Percentiles rank a stretch among this genome's conserved stretches.
These are phyloP conservation scores for Pedionomus torquatus DNA, from an alignment of 2,113 vertebrate genomes.

Conservation along the genomic window DNA sequence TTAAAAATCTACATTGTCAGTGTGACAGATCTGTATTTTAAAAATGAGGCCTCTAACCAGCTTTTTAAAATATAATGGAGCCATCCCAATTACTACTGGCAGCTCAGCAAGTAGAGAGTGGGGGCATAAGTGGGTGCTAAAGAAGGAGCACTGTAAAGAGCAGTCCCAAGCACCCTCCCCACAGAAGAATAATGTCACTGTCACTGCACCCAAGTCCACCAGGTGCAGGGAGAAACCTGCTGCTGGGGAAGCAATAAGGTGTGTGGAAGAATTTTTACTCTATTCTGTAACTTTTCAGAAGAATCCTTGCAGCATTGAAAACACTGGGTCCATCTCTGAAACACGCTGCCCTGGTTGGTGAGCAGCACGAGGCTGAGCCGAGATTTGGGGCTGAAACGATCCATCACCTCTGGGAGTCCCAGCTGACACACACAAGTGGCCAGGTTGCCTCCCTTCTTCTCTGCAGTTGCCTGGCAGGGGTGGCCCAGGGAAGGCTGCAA, in stretches of 20 bases:
- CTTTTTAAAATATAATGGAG: background rate
- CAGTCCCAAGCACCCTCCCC: background rate
- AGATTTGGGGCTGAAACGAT: background rate
- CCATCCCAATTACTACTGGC: background rate
- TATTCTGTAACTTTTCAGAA: background rate
- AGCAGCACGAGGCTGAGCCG: background rate
- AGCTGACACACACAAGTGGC: fast-evolving
- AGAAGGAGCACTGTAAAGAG: background rate
- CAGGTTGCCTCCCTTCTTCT: fast-evolving
- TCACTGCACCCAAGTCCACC: fast-evolving
- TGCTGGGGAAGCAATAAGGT: background rate
- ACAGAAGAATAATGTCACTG: fast-evolving
- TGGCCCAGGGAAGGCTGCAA: background rate
- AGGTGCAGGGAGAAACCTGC: background rate
- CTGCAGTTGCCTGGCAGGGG: background rate
- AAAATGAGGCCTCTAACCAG: background rate
- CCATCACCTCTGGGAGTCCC: background rate
- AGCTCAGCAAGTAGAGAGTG: background rate
- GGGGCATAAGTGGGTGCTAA: background rate
- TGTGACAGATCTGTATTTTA: slow-evolving; percentile 19
- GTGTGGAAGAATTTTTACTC: fast-evolving
- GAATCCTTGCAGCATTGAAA: background rate
- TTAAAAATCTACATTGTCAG: background rate
- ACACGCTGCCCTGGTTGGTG: fast-evolving
- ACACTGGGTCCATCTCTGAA: background rate